Evolutionary conservation across 1,140 invertebrate genomes (phyloP), one percentile per base, ranked within the genome.

Genomic region (Tachypleus tridentatus): DNA sequence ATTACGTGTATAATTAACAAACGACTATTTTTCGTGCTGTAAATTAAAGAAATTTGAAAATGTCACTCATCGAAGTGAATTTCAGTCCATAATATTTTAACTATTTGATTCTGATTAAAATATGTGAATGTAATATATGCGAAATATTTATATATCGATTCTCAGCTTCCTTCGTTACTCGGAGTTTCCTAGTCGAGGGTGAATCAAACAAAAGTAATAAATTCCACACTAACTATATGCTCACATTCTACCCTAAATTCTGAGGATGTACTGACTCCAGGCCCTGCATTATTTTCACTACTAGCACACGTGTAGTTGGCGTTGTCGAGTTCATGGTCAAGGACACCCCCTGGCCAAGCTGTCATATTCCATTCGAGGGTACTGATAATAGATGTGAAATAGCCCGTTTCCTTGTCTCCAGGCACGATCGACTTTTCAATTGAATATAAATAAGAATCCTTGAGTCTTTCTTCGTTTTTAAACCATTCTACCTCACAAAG

Each of bases 361-460:
- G 84, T 82, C 81, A 94, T 85, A 78, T 93, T 93, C 82, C 82
- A 86, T 56, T 87, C 84, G 73, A 95, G 79, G 58, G 85, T 89
- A 5, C 89, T 92, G 64, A 87, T 82, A 47, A 92, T 85, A 51
- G 89, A 91, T 76, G 91, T 86, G 73, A 94, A 93, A 73, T 93
- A 88, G 70, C 89, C 90, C 29, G 84, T 69, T 29, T 69, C 58
- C 58, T 83, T 76, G 75, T 91, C 84, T 63, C 88, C 77, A 54
- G 83, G 78, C 74, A 84, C 78, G 52, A 84, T 84, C 51, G 80
- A 81, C 52, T 81, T 82, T 57, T 81, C 81, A 6, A 89, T 82
- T 5, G 63, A 59, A 65, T 68, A 73, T 11, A 65, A 59, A 9
- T 69, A 64, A 29, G 65, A 67, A 49, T 63, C 61, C 9, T 59